phyloP scores from a whole-genome alignment of 2,888 invertebrate genomes.

The Sipunculus nudus region DNA sequence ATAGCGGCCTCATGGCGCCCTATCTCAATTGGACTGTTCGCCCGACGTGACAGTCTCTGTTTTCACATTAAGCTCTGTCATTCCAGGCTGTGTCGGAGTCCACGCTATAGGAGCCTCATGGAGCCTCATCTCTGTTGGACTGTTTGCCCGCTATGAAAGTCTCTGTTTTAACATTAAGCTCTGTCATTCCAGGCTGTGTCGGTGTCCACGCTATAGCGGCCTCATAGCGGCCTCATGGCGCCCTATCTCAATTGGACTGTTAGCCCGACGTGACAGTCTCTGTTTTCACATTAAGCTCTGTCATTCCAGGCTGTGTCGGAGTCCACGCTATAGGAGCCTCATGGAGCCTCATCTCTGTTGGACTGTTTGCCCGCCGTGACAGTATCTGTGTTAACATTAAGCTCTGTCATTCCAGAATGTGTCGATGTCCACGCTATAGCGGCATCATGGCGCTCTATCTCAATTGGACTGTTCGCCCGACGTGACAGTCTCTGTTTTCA shows the following conservation, averaged over 20 bases:
- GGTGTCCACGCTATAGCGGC: too few species aligned
- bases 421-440: slow-evolving; percentile 22
- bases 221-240: too few species aligned
- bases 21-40: slow-evolving; percentile 18
- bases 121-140: slow-evolving; percentile 19
- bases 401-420: slow-evolving; percentile 8
- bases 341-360: slow-evolving; percentile 22
- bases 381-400: too few species aligned
- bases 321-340: slow-evolving; percentile 17
- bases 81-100: slow-evolving; percentile 16
- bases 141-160: too few species aligned
- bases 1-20: slow-evolving; percentile 14
- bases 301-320: slow-evolving; percentile 13
- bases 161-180: too few species aligned
- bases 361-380: slow-evolving; percentile 18
- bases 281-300: too few species aligned
- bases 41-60: not conserved
- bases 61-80: too few species aligned
- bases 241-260: too few species aligned
- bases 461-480: slow-evolving; percentile 17
- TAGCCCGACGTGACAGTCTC: too few species aligned
- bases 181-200: too few species aligned
- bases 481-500: slow-evolving; percentile 1
- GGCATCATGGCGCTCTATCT: slow-evolving; percentile 14
- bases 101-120: slow-evolving; percentile 17